Evolutionary conservation across 1,140 invertebrate species (phyloP).

Genomic region (Drosophila arawakana): DNA sequence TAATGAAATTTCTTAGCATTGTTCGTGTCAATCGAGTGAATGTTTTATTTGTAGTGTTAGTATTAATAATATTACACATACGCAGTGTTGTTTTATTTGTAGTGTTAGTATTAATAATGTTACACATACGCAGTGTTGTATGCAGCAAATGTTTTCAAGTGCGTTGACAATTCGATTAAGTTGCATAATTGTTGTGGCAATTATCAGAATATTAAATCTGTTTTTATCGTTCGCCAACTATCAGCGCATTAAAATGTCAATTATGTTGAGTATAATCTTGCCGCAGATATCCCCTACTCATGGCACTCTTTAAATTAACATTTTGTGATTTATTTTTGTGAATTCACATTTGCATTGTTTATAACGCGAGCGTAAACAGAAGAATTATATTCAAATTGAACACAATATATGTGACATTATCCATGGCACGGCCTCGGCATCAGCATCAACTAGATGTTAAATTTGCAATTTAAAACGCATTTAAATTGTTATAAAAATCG

Average conservation of each 20-base stretch:
- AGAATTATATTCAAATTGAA: conserved; percentile 61
- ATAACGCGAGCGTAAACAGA: conserved; percentile 36
- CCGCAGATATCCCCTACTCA: conserved; percentile 6
- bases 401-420: conserved; percentile 18
- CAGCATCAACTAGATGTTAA: neutral
- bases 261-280: conserved; percentile 64
- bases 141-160: conserved; percentile 28
- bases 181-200: conserved; percentile 70
- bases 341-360: conserved; percentile 55
- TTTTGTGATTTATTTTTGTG: conserved; percentile 47
- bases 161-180: conserved; percentile 79
- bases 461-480: conserved; percentile 64
- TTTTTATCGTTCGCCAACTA: conserved; percentile 72
- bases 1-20: neutral
- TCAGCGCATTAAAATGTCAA: conserved; percentile 81
- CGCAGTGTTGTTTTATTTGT: conserved; percentile 21
- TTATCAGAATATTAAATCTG: conserved; percentile 82
- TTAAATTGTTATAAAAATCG: conserved; percentile 50
- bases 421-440: conserved; percentile 19
- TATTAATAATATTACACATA: conserved; percentile 42
- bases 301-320: conserved; percentile 35
- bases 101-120: conserved; percentile 20
- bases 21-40: conserved; percentile 8
- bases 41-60: conserved; percentile 5
- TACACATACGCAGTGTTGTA: conserved; percentile 46